Evolutionary conservation across 2,888 invertebrate species (phyloP), one percentile per base, ranked within the genome.

Genomic region (Caenorhabditis zanzibari): DNA sequence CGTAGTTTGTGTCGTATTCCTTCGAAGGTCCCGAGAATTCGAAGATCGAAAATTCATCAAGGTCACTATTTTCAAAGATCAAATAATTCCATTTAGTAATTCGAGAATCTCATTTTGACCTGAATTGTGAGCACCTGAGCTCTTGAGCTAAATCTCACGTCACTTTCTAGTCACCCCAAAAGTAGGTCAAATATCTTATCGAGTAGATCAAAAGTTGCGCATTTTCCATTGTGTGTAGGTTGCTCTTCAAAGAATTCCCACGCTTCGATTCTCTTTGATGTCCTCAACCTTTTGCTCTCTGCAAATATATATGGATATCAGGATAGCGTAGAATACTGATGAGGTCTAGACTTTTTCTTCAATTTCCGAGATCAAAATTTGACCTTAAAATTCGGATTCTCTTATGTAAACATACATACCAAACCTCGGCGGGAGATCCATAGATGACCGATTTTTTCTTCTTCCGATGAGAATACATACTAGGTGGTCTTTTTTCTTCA

Each of bases 121-220:
- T 6, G 32, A 32, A 32, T n/a, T n/a, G n/a, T n/a, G n/a, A 32
- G 32, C 32, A 38, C 38, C 38, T 38, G 38, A 38, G 10, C 38
- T 2, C 38, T 6, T 32, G 32, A 7, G 4, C 12, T 38, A 10
- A 2, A 38, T 38, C 38, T 2, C 38, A 38, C 47, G 47, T 47
- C 47, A 47, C 38, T 38, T 47, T 47, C 44, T 44, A 44, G 44
- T 47, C 16, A 58, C 38, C 38, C 38, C 7, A 59, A 59, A 47
- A 47, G 47, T 47, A 47, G n/a, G 47, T 47, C 47, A 47, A 47
- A 47, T 47, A 47, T 47, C 47, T 47, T 44, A n/a, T 41, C 44
- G 16, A 32, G 28, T 47, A 35, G 64, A 66, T 66, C 26, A 66
- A 47, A 47, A 47, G 47, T 47, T 47, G n/a, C n/a, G n/a, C n/a